phyloP scores from a whole-genome alignment of 2,113 vertebrate species.

The Colinus virginianus region DNA sequence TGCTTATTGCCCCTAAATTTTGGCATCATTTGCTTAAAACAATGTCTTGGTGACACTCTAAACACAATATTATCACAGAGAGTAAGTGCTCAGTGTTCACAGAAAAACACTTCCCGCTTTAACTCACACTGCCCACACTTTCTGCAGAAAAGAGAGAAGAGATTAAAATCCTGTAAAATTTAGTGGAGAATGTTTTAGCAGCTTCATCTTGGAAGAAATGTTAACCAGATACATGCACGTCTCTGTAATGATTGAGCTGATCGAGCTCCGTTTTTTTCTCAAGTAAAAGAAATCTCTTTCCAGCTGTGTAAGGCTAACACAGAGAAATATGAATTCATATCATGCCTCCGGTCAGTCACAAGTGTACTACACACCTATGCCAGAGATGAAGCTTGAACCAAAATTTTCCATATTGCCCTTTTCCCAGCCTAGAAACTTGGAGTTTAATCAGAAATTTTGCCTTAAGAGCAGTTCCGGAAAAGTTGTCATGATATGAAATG shows the following conservation, averaged over 20 bases:
- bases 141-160: not conserved
- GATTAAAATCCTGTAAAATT: not conserved
- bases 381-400: not conserved
- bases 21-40: not conserved
- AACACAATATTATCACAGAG: not conserved
- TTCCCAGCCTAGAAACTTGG: not conserved
- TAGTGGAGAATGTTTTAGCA: not conserved
- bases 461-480: not conserved
- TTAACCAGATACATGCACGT: not conserved
- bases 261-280: not conserved
- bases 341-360: not conserved
- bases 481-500: not conserved
- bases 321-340: not conserved
- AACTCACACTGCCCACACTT: not conserved
- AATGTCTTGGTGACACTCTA: not conserved
- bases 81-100: not conserved
- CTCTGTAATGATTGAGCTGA: not conserved
- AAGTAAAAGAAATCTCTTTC: not conserved
- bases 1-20: not conserved
- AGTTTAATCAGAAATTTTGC: not conserved
- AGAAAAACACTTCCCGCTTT: not conserved
- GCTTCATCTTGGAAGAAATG: not conserved
- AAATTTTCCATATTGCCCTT: not conserved
- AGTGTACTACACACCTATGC: not conserved
- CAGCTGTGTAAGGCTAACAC: not conserved